phyloP scores from a whole-genome alignment of 1,140 invertebrate genomes.

The Papilio xuthus region DNA sequence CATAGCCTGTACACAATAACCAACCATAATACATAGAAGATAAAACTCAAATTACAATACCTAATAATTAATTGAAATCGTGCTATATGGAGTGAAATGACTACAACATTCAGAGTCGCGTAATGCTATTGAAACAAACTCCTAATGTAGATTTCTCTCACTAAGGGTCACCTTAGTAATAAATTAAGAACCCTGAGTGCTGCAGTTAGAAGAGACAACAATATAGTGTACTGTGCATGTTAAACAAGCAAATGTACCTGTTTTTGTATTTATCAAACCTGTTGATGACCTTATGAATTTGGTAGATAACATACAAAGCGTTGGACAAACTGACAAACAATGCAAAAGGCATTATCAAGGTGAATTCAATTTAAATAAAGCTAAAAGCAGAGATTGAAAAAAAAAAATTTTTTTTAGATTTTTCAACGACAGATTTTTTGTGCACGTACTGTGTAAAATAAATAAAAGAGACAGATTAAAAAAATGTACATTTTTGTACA shows the following conservation, averaged over 20 bases:
- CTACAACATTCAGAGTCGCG: not conserved
- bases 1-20: slow-evolving; percentile 90
- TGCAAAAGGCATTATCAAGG: slow-evolving; percentile 17
- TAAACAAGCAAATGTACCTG: not conserved
- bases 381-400: not conserved
- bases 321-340: slow-evolving; percentile 12
- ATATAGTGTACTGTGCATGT: not conserved
- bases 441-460: not conserved
- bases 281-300: slow-evolving; percentile 7
- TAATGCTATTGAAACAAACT: not conserved
- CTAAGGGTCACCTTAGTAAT: not conserved
- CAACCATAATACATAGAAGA: not conserved
- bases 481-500: too few relatives aligned
- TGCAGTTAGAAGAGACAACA: not conserved
- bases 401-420: not conserved
- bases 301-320: slow-evolving; percentile 17
- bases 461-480: not conserved
- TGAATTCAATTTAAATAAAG: slow-evolving; percentile 15
- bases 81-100: not conserved
- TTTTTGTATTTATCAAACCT: slow-evolving; percentile 5
- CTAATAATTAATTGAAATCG: slow-evolving; percentile 20
- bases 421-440: not conserved
- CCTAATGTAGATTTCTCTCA: not conserved
- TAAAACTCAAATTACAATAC: not conserved
- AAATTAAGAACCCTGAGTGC: not conserved